Percentiles rank a stretch among this genome's conserved stretches.
Conservation (phyloP, 2,888 invertebrate species). For the Kryphioiulus occultus region DNA sequence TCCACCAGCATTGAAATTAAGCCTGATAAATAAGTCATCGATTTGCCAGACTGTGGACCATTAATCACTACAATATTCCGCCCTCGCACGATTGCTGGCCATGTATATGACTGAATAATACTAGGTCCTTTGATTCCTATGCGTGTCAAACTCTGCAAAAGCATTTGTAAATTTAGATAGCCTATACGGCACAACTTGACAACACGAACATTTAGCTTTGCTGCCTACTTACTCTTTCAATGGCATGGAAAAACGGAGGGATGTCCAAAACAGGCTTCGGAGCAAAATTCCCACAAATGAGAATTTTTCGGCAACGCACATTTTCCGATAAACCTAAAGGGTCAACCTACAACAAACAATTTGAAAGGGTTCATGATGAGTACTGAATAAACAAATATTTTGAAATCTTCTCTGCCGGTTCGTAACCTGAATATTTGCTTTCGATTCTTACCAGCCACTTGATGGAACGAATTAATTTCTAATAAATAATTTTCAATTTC, state of each 20-base stretch:
- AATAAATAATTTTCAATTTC: too few species aligned
- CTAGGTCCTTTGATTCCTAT: background rate
- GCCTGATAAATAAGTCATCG: constrained; percentile 74
- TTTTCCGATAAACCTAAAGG: background rate
- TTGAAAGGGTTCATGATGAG: background rate
- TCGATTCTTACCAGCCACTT: too few species aligned
- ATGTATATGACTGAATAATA: constrained; percentile 73
- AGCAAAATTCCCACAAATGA: background rate
- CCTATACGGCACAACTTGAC: background rate
- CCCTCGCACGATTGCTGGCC: constrained; percentile 74
- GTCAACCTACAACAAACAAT: constrained; percentile 35
- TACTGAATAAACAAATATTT: too few species aligned
- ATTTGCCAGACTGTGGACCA: constrained; percentile 72
- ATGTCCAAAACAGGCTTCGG: background rate
- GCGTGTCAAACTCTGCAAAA: constrained; percentile 1
- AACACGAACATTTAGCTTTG: background rate
- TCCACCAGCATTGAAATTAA: constrained; percentile 25
- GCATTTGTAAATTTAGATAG: background rate
- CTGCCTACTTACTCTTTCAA: background rate
- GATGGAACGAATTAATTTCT: too few species aligned
- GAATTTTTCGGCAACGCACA: background rate
- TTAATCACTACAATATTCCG: constrained; percentile 73
- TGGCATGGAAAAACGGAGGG: background rate
- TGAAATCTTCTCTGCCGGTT: too few species aligned
- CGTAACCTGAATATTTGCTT: too few species aligned